Percentiles rank a stretch among this genome's conserved stretches.
Evolutionary conservation across 2,888 invertebrate species (phyloP).

Genomic region (Dromius quadrimaculatus): DNA sequence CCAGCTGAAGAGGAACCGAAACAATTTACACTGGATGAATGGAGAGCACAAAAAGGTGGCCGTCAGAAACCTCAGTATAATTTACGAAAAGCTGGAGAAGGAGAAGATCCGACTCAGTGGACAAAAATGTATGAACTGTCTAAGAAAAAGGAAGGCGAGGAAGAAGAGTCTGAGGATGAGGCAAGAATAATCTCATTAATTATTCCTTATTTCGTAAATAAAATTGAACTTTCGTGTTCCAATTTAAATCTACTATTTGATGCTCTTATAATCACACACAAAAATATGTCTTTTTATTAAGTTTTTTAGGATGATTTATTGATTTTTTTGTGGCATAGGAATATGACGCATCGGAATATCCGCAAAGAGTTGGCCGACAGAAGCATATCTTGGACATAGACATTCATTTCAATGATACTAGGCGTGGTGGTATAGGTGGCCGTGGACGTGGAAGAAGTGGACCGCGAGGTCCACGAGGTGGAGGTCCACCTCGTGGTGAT

Average conservation of each 20-base stretch:
- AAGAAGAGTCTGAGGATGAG: conserved; percentile 63
- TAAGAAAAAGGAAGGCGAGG: conserved; percentile 76
- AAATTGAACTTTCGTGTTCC: too few relatives aligned
- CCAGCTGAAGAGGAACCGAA: conserved; percentile 81
- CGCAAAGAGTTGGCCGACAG: conserved; percentile 87
- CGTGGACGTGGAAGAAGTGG: conserved; percentile 75
- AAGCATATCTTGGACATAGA: conserved; percentile 89
- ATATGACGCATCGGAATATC: conserved; percentile 82
- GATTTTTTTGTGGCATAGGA: conserved; percentile 63
- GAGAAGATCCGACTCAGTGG: conserved; percentile 92
- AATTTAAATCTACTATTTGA: too few relatives aligned
- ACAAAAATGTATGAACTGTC: conserved; percentile 88
- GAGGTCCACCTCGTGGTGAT: conserved; percentile 60
- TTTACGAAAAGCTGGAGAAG: conserved; percentile 93
- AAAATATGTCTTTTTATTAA: background rate
- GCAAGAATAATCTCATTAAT: conserved; percentile 52
- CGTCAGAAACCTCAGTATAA: conserved; percentile 90
- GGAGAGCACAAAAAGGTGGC: conserved; percentile 87
- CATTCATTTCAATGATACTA: conserved; percentile 86
- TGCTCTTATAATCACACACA: too few relatives aligned
- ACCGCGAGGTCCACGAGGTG: conserved; percentile 69
- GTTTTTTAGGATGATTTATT: conserved; percentile 19
- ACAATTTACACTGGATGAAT: conserved; percentile 94
- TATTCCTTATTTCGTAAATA: too few relatives aligned
- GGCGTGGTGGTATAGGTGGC: conserved; percentile 77